Evolutionary conservation across 2,113 vertebrate species (phyloP).

Genomic region (Saguinus midas): DNA sequence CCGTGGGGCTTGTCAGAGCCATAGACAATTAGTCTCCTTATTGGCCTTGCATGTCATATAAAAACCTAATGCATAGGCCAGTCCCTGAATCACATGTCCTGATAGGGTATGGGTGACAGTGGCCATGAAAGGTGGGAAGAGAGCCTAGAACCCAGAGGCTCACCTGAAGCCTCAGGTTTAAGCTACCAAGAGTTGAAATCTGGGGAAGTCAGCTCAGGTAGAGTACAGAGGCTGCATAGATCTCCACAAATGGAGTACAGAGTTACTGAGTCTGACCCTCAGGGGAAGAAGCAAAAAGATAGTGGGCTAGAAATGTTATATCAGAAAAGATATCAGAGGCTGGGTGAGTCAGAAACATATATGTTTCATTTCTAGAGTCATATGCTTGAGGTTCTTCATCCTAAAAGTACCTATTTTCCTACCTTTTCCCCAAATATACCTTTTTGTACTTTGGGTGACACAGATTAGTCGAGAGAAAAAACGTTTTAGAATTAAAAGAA

Average conservation of each 20-base stretch:
- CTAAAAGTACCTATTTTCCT: not conserved
- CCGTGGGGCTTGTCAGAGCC: not conserved
- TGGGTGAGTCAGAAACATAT: not conserved
- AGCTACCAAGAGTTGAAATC: not conserved
- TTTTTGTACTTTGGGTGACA: not conserved
- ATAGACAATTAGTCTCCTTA: not conserved
- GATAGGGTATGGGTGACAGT: not conserved
- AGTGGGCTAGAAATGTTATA: not conserved
- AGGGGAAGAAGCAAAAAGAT: not conserved
- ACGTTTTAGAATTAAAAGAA: not conserved
- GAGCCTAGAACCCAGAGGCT: not conserved
- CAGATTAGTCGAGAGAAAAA: not conserved
- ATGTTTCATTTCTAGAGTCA: not conserved
- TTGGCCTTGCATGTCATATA: not conserved
- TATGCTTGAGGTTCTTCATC: not conserved
- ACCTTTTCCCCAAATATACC: not conserved
- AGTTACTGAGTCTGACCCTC: not conserved
- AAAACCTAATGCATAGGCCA: not conserved
- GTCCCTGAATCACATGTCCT: not conserved
- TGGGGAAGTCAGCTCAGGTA: not conserved
- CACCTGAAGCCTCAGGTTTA: not conserved
- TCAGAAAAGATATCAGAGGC: not conserved
- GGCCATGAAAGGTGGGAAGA: not conserved
- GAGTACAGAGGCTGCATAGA: too few relatives aligned
- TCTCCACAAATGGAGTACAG: rapidly evolving